Conservation (phyloP, 2,113 vertebrate species). For the Sigmodon hispidus region DNA sequence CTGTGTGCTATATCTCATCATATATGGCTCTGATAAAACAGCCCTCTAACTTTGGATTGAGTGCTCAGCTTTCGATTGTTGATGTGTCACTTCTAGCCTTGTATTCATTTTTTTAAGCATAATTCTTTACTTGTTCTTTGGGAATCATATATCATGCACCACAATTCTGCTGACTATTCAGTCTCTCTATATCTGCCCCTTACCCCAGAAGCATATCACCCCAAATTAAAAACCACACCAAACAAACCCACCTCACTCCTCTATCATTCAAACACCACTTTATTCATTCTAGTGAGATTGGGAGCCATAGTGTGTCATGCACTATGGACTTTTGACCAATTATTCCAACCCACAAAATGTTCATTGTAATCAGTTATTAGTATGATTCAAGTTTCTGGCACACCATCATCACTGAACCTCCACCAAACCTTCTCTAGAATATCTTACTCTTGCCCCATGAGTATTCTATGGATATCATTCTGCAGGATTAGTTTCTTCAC, state of each 20-base stretch:
- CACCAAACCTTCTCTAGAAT: not conserved
- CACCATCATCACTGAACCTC: not conserved
- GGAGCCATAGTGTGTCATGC: not conserved
- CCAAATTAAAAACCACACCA: not conserved
- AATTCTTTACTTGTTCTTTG: not conserved
- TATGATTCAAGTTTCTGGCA: not conserved
- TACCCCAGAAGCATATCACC: not conserved
- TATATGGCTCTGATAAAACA: not conserved
- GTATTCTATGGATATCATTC: not conserved
- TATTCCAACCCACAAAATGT: not conserved
- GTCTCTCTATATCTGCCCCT: not conserved
- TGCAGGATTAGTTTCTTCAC: not conserved
- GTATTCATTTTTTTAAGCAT: not conserved
- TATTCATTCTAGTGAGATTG: not conserved
- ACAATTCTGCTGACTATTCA: not conserved
- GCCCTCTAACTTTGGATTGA: not conserved
- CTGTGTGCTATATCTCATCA: not conserved
- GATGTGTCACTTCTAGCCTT: not conserved
- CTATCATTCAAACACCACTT: not conserved
- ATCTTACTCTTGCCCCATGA: not conserved
- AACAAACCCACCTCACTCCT: not conserved
- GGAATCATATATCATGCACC: not conserved
- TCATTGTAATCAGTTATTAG: not conserved
- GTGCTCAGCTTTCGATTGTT: constrained; percentile 20
- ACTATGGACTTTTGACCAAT: not conserved